These are phyloP conservation scores for Chrysochloris asiatica DNA, from an alignment of 2,113 vertebrate genomes.

Conservation along the genomic window DNA sequence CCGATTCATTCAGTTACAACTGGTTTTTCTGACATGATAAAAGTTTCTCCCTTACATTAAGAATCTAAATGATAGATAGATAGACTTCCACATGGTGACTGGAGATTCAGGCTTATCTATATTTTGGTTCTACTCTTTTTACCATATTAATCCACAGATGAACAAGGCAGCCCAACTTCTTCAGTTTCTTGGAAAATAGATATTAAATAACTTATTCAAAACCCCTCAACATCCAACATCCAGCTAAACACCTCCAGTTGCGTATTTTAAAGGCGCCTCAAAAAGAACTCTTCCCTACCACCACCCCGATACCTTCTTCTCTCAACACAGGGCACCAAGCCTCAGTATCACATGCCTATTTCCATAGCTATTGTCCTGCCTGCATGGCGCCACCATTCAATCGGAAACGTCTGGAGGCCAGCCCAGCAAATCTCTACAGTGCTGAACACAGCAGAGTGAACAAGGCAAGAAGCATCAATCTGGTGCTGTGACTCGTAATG, in stretches of 20 bases:
- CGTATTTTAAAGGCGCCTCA: accelerated
- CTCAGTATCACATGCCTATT: accelerated
- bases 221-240: not conserved
- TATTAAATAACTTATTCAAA: not conserved
- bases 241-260: accelerated
- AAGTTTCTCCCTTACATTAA: too few relatives aligned
- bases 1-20: too few relatives aligned
- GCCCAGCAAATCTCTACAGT: accelerated
- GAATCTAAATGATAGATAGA: accelerated
- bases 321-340: not conserved
- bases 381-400: accelerated
- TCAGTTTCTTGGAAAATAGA: not conserved
- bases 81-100: not conserved
- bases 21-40: not conserved
- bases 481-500: not conserved
- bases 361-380: not conserved
- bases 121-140: not conserved
- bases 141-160: not conserved
- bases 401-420: not conserved
- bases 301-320: accelerated
- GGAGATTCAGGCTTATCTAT: not conserved
- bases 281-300: not conserved
- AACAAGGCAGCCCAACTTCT: not conserved
- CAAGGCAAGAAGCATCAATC: not conserved
- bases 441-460: not conserved